Percentiles rank a stretch among this genome's conserved stretches.
These are phyloP conservation scores for Brachionus plicatilis DNA, from an alignment of 1,140 invertebrate genomes.

Conservation along the genomic window DNA sequence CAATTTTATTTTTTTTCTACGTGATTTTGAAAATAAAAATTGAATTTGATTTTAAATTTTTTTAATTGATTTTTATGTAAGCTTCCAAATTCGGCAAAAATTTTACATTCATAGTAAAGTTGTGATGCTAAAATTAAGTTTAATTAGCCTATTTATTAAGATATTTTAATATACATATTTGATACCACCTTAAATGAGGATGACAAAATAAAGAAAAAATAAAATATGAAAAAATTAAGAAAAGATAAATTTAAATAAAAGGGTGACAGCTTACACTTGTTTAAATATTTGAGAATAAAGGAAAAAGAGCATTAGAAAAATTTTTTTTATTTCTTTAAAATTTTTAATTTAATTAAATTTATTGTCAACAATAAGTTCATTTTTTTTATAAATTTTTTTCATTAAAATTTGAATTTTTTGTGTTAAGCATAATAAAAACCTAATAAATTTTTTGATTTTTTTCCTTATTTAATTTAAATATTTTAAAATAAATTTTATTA, in stretches of 20 bases:
- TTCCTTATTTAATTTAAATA: too few relatives aligned
- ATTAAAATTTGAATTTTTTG: too few relatives aligned
- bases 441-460: too few relatives aligned
- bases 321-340: not conserved
- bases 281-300: not conserved
- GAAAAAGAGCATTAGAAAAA: not conserved
- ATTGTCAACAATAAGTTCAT: too few relatives aligned
- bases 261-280: not conserved
- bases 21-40: not conserved
- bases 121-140: not conserved
- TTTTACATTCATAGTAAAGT: not conserved
- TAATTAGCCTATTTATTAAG: not conserved
- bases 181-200: not conserved
- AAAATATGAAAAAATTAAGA: not conserved
- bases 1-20: not conserved
- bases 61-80: not conserved
- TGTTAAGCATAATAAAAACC: too few relatives aligned
- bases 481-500: too few relatives aligned
- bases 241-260: not conserved
- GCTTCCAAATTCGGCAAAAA: not conserved
- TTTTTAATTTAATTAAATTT: not conserved
- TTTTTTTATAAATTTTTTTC: too few relatives aligned
- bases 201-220: too few relatives aligned
- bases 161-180: not conserved
- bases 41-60: not conserved